phyloP scores from a whole-genome alignment of 2,113 vertebrate genomes.

The Antidorcas marsupialis region DNA sequence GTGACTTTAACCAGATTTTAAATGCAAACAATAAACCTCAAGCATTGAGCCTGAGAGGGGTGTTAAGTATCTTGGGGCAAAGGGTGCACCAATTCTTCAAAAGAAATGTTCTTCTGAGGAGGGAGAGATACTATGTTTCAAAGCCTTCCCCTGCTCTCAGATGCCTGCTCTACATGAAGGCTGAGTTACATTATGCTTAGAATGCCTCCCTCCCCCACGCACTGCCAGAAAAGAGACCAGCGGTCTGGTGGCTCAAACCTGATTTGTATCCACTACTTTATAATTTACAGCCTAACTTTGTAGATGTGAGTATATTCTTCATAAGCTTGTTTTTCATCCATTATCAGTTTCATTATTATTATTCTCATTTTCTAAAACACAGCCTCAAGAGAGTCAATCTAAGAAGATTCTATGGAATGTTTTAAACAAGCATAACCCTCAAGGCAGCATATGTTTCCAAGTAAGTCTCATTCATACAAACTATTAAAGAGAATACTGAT shows the following conservation, averaged over 20 bases:
- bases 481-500: background rate
- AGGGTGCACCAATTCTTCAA: background rate
- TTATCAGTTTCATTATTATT: background rate
- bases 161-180: background rate
- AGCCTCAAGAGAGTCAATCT: background rate
- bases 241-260: background rate
- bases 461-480: background rate
- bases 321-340: background rate
- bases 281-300: background rate
- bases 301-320: background rate
- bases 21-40: conserved; percentile 36
- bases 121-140: background rate
- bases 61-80: background rate
- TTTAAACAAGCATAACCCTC: background rate
- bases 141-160: background rate
- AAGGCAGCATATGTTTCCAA: background rate
- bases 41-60: background rate
- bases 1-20: conserved; percentile 27
- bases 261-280: background rate
- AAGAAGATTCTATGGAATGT: background rate
- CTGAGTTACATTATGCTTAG: background rate
- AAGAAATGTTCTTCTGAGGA: background rate
- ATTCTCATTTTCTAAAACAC: background rate
- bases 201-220: no score
- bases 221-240: background rate